Percentiles rank a stretch among this genome's conserved stretches.
These are phyloP conservation scores for Cryptoprocta ferox DNA, from an alignment of 2,797 vertebrate species.

Conservation along the genomic window DNA sequence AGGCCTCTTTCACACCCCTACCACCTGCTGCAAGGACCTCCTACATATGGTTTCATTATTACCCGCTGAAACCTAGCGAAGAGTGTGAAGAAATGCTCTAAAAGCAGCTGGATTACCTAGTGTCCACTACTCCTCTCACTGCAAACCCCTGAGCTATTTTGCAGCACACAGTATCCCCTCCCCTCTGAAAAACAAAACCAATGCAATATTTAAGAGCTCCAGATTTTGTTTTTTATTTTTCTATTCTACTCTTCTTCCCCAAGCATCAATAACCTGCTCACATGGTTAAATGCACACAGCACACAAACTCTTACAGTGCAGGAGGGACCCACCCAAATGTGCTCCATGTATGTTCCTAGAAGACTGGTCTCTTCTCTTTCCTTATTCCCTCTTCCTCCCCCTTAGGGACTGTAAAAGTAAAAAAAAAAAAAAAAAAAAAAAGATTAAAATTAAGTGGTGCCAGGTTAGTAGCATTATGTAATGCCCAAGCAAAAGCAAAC, in stretches of 20 bases:
- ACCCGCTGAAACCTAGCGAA: background rate
- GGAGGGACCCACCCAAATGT: accelerated
- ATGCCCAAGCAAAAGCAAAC: background rate
- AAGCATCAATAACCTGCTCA: background rate
- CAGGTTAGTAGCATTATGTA: background rate
- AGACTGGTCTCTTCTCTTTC: background rate
- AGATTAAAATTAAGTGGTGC: background rate
- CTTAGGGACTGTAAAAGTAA: background rate
- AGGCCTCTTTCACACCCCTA: background rate
- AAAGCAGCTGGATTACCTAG: background rate
- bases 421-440: background rate
- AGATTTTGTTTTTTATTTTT: background rate
- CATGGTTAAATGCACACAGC: too few species aligned
- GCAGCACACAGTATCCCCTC: background rate
- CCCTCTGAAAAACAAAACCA: background rate
- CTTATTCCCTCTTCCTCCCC: background rate
- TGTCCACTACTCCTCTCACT: accelerated
- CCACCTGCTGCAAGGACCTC: background rate
- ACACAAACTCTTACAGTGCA: accelerated
- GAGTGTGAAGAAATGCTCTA: background rate
- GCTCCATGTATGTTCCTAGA: background rate
- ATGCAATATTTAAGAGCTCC: background rate
- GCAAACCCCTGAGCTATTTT: background rate
- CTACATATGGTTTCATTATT: background rate
- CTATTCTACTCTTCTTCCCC: background rate